Conservation (phyloP, 2,113 vertebrate genomes). For the Conger conger region DNA sequence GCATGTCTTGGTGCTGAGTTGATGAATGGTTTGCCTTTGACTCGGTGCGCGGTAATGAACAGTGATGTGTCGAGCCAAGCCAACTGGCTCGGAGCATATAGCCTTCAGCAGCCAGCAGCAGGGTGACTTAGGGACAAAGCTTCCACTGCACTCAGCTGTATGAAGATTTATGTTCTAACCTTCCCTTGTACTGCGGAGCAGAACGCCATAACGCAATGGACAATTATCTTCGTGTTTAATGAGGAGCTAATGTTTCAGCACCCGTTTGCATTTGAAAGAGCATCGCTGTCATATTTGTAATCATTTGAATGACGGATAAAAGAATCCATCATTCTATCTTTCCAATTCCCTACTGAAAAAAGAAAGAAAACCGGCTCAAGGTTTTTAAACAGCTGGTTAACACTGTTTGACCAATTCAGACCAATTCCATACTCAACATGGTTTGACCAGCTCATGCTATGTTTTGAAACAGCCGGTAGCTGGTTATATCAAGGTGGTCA, state of each 20-base stretch:
- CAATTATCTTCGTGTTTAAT: constrained; percentile 8
- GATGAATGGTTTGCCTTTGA: neutral
- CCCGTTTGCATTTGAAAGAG: neutral
- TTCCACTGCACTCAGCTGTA: neutral
- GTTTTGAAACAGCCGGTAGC: too few relatives aligned
- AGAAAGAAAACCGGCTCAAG: too few relatives aligned
- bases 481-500: too few relatives aligned
- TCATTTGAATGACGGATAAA: neutral
- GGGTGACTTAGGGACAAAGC: neutral
- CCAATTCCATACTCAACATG: too few relatives aligned
- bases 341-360: too few relatives aligned
- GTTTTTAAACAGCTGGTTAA: too few relatives aligned
- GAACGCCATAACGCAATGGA: neutral
- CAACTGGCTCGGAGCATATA: neutral
- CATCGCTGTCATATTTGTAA: neutral
- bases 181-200: neutral
- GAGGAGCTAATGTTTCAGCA: constrained; percentile 21
- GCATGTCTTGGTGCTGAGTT: neutral
- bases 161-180: constrained; percentile 6
- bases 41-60: neutral
- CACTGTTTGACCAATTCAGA: too few relatives aligned
- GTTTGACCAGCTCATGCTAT: too few relatives aligned
- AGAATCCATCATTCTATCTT: neutral
- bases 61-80: neutral
- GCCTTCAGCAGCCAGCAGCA: neutral